Conservation (phyloP, 2,113 vertebrate species). For the Mesembrinibis cayennensis region DNA sequence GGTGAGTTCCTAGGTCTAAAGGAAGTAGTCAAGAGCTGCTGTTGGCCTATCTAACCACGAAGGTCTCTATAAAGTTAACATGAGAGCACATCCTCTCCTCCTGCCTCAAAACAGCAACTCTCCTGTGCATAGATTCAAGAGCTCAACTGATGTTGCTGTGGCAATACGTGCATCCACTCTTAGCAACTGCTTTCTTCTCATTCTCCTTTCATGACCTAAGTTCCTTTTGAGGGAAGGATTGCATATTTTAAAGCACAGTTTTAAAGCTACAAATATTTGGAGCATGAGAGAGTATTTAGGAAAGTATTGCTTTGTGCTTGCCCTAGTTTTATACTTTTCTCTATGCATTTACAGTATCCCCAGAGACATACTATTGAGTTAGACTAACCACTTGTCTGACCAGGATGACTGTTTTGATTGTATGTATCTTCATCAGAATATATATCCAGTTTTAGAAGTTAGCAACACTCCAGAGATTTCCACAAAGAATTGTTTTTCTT, state of each 20-base stretch:
- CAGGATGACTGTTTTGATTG: neutral
- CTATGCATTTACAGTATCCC: neutral
- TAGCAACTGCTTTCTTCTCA: neutral
- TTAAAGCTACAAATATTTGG: neutral
- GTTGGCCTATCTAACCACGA: neutral
- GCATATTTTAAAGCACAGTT: constrained; percentile 10
- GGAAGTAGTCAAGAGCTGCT: neutral
- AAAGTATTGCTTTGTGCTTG: neutral
- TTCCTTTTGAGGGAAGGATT: neutral
- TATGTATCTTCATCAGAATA: neutral
- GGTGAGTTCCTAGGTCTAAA: neutral
- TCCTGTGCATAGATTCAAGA: neutral
- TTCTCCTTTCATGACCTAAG: neutral
- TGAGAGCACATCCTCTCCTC: neutral
- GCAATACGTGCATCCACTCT: neutral
- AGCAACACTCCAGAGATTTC: neutral
- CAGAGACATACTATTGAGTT: neutral
- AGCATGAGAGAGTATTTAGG: neutral
- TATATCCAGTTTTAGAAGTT: neutral
- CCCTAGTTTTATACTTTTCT: neutral
- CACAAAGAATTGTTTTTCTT: neutral
- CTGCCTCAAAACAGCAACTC: neutral
- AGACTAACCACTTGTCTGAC: neutral
- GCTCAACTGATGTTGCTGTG: neutral
- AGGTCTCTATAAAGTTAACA: neutral